Evolutionary conservation across 64 coral and sea anemone species (phyloP).

Genomic region (Actinia tenebrosa): DNA sequence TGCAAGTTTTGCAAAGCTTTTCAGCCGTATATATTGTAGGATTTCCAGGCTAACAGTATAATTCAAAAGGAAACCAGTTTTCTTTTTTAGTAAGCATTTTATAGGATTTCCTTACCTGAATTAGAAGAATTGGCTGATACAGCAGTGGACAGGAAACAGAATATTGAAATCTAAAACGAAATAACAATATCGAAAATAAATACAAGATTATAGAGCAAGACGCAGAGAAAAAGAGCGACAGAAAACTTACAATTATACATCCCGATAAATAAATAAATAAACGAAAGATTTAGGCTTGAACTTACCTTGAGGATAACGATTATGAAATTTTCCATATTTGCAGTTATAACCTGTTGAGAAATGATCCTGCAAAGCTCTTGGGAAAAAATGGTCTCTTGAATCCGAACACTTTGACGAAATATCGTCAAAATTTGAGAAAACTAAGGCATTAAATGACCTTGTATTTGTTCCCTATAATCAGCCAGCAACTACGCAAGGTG

Average conservation of each 20-base stretch:
- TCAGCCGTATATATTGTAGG: background rate
- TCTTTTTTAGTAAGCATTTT: background rate
- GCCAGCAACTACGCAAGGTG: slow-evolving; percentile 13
- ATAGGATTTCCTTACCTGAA: background rate
- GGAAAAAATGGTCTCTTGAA: background rate
- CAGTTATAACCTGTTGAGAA: background rate
- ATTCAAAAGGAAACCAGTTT: background rate
- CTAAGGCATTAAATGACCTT: slow-evolving; percentile 5
- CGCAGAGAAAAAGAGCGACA: background rate
- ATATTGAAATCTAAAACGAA: background rate
- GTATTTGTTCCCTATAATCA: background rate
- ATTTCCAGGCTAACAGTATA: background rate
- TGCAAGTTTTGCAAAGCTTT: background rate
- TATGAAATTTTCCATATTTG: background rate
- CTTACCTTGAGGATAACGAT: background rate
- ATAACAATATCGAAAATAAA: background rate
- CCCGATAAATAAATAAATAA: background rate
- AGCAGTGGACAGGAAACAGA: background rate
- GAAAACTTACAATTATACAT: background rate
- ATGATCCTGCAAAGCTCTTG: background rate
- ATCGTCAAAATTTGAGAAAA: background rate
- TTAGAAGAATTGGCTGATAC: slow-evolving; percentile 2
- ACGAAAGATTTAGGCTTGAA: background rate
- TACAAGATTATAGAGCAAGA: background rate
- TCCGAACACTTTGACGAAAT: background rate